A percentile compares a stretch with the other conserved stretches of the same genome.
These are phyloP conservation scores for Rhabdornis inornatus DNA, from an alignment of 2,113 vertebrate species.

Conservation along the genomic window DNA sequence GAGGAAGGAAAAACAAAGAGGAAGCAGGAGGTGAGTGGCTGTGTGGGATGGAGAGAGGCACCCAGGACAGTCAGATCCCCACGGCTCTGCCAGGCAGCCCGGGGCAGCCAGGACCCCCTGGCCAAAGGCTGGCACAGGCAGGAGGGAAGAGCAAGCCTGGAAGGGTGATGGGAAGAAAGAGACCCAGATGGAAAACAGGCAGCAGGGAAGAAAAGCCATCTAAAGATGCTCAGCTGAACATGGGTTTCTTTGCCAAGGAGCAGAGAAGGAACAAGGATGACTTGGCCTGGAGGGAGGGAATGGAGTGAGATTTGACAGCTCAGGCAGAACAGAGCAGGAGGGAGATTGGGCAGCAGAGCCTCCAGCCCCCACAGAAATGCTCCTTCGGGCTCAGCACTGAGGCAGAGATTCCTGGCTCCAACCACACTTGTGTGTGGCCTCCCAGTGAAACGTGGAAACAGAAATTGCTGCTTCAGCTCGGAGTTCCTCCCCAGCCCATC, in stretches of 20 bases:
- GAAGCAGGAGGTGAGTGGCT: not conserved
- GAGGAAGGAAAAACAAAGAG: not conserved
- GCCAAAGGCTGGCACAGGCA: not conserved
- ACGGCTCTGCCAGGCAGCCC: rapidly evolving
- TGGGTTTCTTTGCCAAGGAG: not conserved
- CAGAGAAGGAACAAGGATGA: not conserved
- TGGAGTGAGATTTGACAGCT: not conserved
- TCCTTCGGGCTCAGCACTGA: not conserved
- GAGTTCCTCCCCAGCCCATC: rapidly evolving
- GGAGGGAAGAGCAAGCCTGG: not conserved
- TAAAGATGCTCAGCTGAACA: not conserved
- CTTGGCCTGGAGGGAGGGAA: not conserved
- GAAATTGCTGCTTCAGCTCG: not conserved
- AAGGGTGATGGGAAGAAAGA: not conserved
- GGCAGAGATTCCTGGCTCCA: not conserved
- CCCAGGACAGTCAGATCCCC: rapidly evolving
- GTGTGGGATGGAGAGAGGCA: not conserved
- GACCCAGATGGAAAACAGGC: not conserved
- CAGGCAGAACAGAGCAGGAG: not conserved
- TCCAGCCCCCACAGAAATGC: not conserved
- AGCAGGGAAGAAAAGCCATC: not conserved
- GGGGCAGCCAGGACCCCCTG: rapidly evolving
- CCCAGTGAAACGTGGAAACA: not conserved
- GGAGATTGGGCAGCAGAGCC: not conserved
- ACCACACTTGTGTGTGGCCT: not conserved